Conservation (phyloP, 2,888 invertebrate species). For the Protophormia terraenovae region DNA sequence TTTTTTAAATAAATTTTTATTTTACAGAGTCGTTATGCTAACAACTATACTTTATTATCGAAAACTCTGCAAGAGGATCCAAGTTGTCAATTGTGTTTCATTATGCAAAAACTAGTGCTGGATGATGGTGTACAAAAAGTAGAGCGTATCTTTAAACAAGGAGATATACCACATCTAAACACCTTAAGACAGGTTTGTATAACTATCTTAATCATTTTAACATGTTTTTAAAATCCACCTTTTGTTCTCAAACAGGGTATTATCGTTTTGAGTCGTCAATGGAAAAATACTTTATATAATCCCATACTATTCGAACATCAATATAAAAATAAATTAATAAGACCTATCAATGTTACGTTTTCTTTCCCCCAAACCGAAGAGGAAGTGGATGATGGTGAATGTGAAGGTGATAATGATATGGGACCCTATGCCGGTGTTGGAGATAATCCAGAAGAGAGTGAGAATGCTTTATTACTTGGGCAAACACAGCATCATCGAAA, state of each 20-base stretch:
- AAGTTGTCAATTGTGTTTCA: conserved; percentile 95
- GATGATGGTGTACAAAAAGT: conserved; percentile 89
- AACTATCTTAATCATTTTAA: neutral
- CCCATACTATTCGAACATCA: conserved; percentile 94
- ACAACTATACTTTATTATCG: conserved; percentile 92
- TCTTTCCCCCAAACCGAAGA: conserved; percentile 92
- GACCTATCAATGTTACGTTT: conserved; percentile 93
- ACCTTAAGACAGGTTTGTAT: conserved; percentile 92
- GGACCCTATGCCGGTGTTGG: conserved; percentile 78
- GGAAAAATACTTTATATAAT: conserved; percentile 97
- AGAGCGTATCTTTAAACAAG: conserved; percentile 91
- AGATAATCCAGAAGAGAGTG: conserved; percentile 81
- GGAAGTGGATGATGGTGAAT: conserved; percentile 81
- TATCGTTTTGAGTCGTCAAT: conserved; percentile 97
- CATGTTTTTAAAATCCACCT: neutral
- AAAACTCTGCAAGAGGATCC: conserved; percentile 97
- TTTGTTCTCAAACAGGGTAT: conserved; percentile 86
- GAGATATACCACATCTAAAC: conserved; percentile 92
- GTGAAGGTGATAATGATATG: conserved; percentile 77
- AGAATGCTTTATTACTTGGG: conserved; percentile 82
- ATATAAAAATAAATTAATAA: conserved; percentile 91
- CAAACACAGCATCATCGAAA: conserved; percentile 81
- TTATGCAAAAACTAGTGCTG: conserved; percentile 91
- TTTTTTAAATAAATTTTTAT: neutral
- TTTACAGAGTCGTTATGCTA: conserved; percentile 90